A percentile compares a stretch with the other conserved stretches of the same genome.
These are phyloP conservation scores for Trachelus tabidus DNA, from an alignment of 2,888 invertebrate genomes.

Conservation along the genomic window DNA sequence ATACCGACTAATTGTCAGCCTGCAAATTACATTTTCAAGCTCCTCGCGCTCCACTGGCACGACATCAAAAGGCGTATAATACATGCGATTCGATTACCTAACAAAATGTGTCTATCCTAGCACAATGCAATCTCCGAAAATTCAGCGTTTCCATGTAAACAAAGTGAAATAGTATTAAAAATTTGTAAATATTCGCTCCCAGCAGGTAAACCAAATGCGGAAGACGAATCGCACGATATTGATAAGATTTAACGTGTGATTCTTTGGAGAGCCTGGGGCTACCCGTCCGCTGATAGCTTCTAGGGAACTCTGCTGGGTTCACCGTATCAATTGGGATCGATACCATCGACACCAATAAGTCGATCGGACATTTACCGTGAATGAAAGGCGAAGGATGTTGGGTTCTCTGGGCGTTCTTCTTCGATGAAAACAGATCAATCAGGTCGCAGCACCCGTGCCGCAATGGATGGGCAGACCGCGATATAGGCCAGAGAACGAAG, in stretches of 20 bases:
- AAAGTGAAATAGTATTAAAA: no score
- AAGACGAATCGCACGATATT: no score
- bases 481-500: constrained; percentile 18
- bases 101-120: no score
- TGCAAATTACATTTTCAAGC: not conserved
- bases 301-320: no score
- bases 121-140: no score
- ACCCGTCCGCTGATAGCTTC: no score
- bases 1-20: not conserved
- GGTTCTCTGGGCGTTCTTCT: not conserved
- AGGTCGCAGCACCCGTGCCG: not conserved
- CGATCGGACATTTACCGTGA: not conserved
- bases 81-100: not conserved
- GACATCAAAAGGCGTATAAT: not conserved
- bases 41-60: not conserved
- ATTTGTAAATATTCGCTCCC: no score
- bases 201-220: no score
- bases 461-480: not conserved
- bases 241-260: no score
- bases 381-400: not conserved
- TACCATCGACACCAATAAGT: not conserved
- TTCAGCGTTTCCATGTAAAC: no score
- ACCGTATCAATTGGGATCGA: not conserved
- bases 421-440: constrained; percentile 7
- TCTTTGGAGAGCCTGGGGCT: no score